Conservation (phyloP, 2,113 vertebrate species). For the Forbesichthys papilliferus region DNA sequence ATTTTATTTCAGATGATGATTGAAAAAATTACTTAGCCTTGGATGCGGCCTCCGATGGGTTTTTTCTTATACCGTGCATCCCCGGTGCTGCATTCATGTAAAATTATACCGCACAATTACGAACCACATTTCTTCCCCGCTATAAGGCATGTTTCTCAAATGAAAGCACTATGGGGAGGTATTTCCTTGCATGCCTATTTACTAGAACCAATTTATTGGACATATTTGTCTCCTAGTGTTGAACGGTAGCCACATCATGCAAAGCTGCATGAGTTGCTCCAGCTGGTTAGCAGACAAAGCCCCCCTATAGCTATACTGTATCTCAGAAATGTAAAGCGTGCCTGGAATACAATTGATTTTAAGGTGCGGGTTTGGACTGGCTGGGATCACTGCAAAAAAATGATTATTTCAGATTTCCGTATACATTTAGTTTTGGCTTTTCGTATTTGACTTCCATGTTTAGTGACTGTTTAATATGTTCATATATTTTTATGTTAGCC, state of each 20-base stretch:
- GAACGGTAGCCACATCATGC: slow-evolving; percentile 22
- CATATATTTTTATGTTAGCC: too few species aligned
- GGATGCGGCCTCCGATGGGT: background rate
- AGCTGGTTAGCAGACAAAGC: slow-evolving; percentile 35
- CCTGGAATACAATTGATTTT: background rate
- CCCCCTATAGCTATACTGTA: background rate
- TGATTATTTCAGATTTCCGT: too few species aligned
- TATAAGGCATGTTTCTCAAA: background rate
- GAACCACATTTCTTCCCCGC: background rate
- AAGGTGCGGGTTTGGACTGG: too few species aligned
- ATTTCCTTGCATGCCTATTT: slow-evolving; percentile 9
- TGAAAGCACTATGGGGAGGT: background rate
- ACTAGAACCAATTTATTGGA: slow-evolving; percentile 20
- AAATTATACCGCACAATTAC: slow-evolving; percentile 33
- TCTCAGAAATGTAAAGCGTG: slow-evolving; percentile 11
- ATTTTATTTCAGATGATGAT: slow-evolving; percentile 5
- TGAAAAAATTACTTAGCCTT: background rate
- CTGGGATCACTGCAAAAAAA: too few species aligned
- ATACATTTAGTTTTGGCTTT: too few species aligned
- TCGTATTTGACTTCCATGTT: too few species aligned
- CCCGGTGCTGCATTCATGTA: background rate
- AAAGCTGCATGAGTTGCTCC: slow-evolving; percentile 38
- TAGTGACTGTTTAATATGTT: too few species aligned
- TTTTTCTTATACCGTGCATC: background rate
- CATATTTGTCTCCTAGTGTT: slow-evolving; percentile 2